A percentile compares a stretch with the other conserved stretches of the same genome.
Evolutionary conservation across 1,140 invertebrate species (phyloP).

Genomic region (Leptinotarsa texana): DNA sequence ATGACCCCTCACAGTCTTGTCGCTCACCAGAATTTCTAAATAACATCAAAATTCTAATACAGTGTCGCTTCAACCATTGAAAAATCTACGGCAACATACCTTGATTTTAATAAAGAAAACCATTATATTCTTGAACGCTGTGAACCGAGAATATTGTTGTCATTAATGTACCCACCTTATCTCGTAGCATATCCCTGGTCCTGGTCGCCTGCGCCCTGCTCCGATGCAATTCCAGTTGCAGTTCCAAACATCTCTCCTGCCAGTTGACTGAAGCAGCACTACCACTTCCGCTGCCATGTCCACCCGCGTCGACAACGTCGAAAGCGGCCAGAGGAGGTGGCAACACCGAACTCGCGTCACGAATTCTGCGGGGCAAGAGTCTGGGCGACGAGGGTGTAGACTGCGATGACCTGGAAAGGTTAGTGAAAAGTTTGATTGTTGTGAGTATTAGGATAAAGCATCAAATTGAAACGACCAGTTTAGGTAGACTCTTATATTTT

Average conservation of each 20-base stretch:
- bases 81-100: too few species aligned
- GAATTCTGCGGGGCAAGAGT: constrained; percentile 63
- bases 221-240: constrained; percentile 80
- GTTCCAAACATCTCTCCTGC: constrained; percentile 81
- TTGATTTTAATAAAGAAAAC: too few species aligned
- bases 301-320: constrained; percentile 44
- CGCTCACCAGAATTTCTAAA: too few species aligned
- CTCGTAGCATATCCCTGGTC: constrained; percentile 80
- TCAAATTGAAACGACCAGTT: too few species aligned
- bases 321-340: constrained; percentile 57
- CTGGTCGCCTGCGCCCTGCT: constrained; percentile 82
- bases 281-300: constrained; percentile 49
- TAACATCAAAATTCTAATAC: too few species aligned
- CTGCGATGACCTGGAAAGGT: constrained; percentile 47
- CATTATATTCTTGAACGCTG: neutral
- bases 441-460: neutral
- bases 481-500: too few species aligned
- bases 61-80: too few species aligned
- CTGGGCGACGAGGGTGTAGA: constrained; percentile 72
- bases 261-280: constrained; percentile 67
- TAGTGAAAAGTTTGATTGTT: constrained; percentile 33
- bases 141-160: neutral
- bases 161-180: constrained; percentile 70
- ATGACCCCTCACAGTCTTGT: too few species aligned
- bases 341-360: constrained; percentile 45